These are phyloP conservation scores for Tylochromis polylepis DNA, from an alignment of 2,113 vertebrate genomes.

Conservation along the genomic window DNA sequence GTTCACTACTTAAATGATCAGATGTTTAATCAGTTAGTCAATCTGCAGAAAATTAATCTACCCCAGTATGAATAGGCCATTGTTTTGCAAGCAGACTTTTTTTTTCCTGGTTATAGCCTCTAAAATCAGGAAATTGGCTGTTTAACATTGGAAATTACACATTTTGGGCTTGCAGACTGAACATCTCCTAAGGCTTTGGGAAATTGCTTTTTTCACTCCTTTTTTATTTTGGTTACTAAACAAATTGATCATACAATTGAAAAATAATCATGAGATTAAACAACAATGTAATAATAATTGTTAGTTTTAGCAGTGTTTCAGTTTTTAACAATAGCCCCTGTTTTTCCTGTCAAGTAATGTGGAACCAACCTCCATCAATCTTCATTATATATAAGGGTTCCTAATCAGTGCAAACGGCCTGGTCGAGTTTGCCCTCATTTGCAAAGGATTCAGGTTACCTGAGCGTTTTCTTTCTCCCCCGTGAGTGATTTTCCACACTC, in stretches of 20 bases:
- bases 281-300: neutral
- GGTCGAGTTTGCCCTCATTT: neutral
- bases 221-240: neutral
- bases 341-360: neutral
- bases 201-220: neutral
- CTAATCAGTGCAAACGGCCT: neutral
- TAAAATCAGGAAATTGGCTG: neutral
- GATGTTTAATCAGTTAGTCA: constrained; percentile 3
- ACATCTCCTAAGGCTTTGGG: neutral
- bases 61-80: neutral
- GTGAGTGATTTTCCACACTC: neutral
- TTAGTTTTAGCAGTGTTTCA: neutral
- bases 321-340: neutral
- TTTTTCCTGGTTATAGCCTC: neutral
- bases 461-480: neutral
- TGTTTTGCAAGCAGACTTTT: neutral
- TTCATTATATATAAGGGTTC: neutral
- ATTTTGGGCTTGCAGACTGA: neutral
- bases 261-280: neutral
- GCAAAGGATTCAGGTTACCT: constrained; percentile 17
- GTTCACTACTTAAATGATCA: neutral
- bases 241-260: neutral
- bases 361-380: neutral
- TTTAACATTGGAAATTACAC: neutral
- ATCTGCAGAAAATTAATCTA: neutral